Evolutionary conservation across 2,113 vertebrate genomes (phyloP).

Genomic region (Isurus oxyrinchus): DNA sequence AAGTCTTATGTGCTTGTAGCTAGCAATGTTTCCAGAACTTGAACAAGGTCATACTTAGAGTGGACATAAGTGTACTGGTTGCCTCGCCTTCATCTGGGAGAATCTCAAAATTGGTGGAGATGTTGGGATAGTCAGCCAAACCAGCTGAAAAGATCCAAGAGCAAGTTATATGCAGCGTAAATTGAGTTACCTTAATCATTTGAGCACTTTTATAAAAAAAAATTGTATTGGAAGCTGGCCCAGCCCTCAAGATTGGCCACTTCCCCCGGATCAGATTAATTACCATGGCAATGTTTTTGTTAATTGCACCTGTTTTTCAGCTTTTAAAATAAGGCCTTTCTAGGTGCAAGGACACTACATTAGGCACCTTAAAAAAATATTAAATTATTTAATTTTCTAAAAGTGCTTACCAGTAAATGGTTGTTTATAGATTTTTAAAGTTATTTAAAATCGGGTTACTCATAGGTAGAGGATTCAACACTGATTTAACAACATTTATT

Average conservation of each 20-base stretch:
- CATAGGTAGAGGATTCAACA: background rate
- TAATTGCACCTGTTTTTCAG: background rate
- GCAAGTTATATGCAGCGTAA: background rate
- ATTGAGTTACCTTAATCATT: background rate
- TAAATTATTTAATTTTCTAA: background rate
- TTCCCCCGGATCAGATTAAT: background rate
- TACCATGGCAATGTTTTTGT: background rate
- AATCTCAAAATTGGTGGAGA: background rate
- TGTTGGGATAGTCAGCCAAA: background rate
- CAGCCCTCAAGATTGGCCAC: background rate
- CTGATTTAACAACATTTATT: background rate
- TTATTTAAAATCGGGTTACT: background rate
- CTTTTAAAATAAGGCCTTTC: background rate
- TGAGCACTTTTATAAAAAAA: background rate
- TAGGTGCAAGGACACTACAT: too few relatives aligned
- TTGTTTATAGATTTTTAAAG: background rate
- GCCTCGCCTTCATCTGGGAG: background rate
- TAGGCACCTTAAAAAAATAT: background rate
- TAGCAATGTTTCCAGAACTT: background rate
- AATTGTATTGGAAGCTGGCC: background rate
- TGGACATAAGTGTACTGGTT: background rate
- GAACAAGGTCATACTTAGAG: background rate
- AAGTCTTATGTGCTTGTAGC: background rate
- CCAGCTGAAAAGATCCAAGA: background rate
- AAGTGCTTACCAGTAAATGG: background rate